These are phyloP conservation scores for Cynocephalus volans DNA, from an alignment of 2,113 vertebrate genomes.

Conservation along the genomic window DNA sequence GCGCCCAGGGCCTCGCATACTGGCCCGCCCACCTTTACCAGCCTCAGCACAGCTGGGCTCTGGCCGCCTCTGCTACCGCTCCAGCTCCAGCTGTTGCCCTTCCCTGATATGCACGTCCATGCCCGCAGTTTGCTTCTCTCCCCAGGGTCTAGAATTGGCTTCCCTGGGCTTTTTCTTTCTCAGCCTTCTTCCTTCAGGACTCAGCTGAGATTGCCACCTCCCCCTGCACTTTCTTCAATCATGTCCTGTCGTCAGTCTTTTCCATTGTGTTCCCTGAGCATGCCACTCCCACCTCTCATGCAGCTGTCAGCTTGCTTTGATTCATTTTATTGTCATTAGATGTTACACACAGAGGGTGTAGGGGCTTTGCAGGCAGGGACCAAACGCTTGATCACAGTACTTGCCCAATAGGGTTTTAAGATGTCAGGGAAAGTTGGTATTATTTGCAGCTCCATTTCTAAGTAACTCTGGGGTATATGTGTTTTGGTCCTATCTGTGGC, in stretches of 20 bases:
- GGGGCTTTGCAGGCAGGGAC: not conserved
- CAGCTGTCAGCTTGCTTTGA: not conserved
- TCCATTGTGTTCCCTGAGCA: too few species aligned
- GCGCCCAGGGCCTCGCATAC: not conserved
- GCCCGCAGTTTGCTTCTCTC: not conserved
- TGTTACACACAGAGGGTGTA: rapidly evolving
- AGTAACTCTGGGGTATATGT: not conserved
- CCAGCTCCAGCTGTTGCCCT: not conserved
- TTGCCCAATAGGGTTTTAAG: not conserved
- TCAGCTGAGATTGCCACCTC: not conserved
- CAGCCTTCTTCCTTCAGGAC: not conserved
- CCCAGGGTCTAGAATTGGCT: rapidly evolving
- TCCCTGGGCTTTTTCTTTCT: not conserved
- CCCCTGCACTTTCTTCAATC: not conserved
- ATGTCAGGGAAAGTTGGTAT: not conserved
- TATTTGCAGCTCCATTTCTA: not conserved
- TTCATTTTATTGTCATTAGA: rapidly evolving
- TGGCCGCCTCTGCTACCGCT: too few species aligned
- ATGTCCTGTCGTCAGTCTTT: rapidly evolving
- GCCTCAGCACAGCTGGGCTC: rapidly evolving
- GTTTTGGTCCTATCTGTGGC: not conserved
- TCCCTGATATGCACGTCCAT: not conserved
- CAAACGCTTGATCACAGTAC: not conserved
- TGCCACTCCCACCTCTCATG: too few species aligned
- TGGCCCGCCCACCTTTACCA: not conserved